phyloP scores from a whole-genome alignment of 2,113 vertebrate species.

The Diadophis punctatus region DNA sequence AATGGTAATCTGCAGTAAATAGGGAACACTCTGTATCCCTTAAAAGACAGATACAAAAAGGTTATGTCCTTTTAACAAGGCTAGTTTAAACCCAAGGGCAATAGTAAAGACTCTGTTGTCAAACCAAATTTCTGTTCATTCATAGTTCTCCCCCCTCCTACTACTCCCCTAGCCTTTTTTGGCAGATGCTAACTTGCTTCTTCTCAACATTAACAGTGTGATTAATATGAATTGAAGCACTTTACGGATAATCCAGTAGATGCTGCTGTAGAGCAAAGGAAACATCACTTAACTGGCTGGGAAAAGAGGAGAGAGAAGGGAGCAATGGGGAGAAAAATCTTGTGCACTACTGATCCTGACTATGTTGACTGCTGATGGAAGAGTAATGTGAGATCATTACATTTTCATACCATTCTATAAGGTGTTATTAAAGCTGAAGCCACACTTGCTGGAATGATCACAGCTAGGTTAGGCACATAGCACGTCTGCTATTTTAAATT shows the following conservation, averaged over 20 bases:
- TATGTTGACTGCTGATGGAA: conserved; percentile 64
- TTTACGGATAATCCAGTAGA: conserved; percentile 81
- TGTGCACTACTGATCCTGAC: conserved; percentile 55
- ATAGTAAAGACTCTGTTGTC: conserved; percentile 6
- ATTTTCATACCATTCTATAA: conserved; percentile 55
- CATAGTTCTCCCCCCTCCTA: not conserved
- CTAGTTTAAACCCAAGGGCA: conserved; percentile 12
- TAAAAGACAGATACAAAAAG: conserved; percentile 5
- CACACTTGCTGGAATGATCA: conserved; percentile 41
- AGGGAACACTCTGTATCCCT: conserved; percentile 3
- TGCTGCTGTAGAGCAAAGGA: conserved; percentile 82
- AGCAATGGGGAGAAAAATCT: conserved; percentile 52
- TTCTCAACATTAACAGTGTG: conserved; percentile 64
- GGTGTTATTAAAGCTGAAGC: conserved; percentile 47
- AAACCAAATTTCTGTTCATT: conserved; percentile 21
- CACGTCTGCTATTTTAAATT: conserved; percentile 49
- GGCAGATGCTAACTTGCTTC: conserved; percentile 61
- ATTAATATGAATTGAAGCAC: conserved; percentile 73
- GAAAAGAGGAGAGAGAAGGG: conserved; percentile 49
- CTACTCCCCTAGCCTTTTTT: conserved; percentile 37
- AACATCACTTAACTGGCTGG: conserved; percentile 55
- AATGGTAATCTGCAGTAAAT: not conserved
- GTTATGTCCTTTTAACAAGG: not conserved
- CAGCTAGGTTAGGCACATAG: conserved; percentile 44
- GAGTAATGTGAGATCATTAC: conserved; percentile 56